Base-by-base conservation (phyloP, 2,113 vertebrate species). In the Beaufortia kweichowensis region DNA sequence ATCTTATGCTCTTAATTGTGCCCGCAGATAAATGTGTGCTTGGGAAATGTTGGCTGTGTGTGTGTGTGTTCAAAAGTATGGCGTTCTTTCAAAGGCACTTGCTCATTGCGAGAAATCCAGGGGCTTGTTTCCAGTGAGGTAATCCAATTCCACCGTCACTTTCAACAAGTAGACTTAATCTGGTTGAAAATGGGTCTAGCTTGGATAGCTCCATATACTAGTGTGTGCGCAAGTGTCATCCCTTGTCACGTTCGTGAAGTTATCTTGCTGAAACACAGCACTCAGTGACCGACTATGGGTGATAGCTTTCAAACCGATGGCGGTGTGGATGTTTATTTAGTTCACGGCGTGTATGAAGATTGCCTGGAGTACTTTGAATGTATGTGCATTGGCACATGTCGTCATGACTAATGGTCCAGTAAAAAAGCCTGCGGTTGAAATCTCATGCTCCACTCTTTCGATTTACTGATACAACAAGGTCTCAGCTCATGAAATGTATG, bases 1-100 rank as follows among this genome's bases (percentile, higher is more conserved):
- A 92, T 92, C 91, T 91, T 87, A 91, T 87, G 88, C 88, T 91
- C 85, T 79, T 91, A 90, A 92, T 90, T 90, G 85, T 86, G 81
- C 68, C 35, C 46, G 77, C 81, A 90, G 90, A 91, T 92, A 91
- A 92, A 46, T 84, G 85, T 86, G 79, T 4, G n/a, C 75, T 67
- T 63, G 82, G 81, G 79, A 76, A 79, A 79, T 64, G 80, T 65
- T 63, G 85, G 75, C 19, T 61, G 26, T 63, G 59, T 68, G 69
- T n/a, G 29, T 71, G 57, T 56, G 53, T 63, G 39, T 79, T 70
- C 31, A 77, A 29, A 71, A 79, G 62, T 62, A 75, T 61, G 63
- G 68, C 85, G 80, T 82, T 86, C 83, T 87, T 88, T 89, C 86
- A 91, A 89, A 85, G 71, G 62, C 70, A 66, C 82, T 80, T 78